Evolutionary conservation across 2,888 invertebrate genomes (phyloP).

Genomic region (Orthonychiurus folsomi): DNA sequence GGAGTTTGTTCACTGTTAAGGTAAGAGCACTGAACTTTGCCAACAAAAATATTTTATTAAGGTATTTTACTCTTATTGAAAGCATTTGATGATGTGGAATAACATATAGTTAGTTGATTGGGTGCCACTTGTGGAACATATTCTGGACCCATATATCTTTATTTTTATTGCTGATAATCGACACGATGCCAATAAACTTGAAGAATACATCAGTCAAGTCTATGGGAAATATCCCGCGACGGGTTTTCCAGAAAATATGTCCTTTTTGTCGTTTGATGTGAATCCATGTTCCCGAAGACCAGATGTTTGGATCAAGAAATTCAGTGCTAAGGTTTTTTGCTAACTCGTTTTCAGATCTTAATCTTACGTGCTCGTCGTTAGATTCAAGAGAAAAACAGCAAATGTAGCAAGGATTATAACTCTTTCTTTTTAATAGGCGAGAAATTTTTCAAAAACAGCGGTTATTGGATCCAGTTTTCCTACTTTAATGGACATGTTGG

Average conservation of each 20-base stretch:
- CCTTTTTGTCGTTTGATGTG: background rate
- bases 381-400: too few species aligned
- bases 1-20: background rate
- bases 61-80: too few species aligned
- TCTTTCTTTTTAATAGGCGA: background rate
- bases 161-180: constrained; percentile 10
- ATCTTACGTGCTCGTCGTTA: too few species aligned
- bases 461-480: background rate
- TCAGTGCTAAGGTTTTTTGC: background rate
- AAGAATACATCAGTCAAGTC: background rate
- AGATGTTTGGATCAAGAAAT: constrained; percentile 7
- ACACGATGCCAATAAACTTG: background rate
- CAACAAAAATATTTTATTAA: too few species aligned
- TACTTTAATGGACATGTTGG: constrained; percentile 5
- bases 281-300: background rate
- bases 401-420: too few species aligned
- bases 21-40: too few species aligned
- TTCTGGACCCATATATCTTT: background rate
- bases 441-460: background rate
- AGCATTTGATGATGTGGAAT: too few species aligned
- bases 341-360: too few species aligned
- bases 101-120: background rate
- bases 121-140: constrained; percentile 10
- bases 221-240: background rate
- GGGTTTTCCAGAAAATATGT: background rate